Conservation (phyloP, 2,113 vertebrate genomes). For the Andinoacara biseriatus region DNA sequence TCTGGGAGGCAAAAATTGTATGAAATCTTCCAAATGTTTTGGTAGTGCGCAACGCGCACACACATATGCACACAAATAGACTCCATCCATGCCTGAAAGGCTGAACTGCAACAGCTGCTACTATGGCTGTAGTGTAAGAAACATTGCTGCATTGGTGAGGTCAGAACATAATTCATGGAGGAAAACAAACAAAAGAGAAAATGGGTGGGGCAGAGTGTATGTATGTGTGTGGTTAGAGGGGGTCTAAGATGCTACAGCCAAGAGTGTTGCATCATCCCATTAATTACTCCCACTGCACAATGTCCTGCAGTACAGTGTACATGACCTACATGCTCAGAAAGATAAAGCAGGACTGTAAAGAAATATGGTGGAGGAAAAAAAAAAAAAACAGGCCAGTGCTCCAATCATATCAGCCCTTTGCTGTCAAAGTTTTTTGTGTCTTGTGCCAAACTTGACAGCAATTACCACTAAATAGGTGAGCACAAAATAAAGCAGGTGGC, state of each 20-base stretch:
- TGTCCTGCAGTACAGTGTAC: slow-evolving; percentile 51
- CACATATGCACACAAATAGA: slow-evolving; percentile 21
- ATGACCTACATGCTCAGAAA: slow-evolving; percentile 61
- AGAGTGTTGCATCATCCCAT: slow-evolving; percentile 67
- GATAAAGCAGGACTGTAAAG: slow-evolving; percentile 40
- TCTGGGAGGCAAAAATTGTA: slow-evolving; percentile 51
- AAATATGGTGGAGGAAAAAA: slow-evolving; percentile 8
- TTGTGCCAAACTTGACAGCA: slow-evolving; percentile 3
- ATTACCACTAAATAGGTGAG: background rate
- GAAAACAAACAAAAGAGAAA: slow-evolving; percentile 31
- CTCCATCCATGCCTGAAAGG: slow-evolving; percentile 36
- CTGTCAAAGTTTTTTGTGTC: slow-evolving; percentile 22
- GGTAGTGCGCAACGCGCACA: slow-evolving; percentile 10
- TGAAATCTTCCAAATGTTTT: slow-evolving; percentile 43
- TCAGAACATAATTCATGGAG: slow-evolving; percentile 14
- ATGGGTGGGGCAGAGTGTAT: background rate
- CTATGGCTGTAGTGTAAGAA: slow-evolving; percentile 36
- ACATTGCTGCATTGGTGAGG: slow-evolving; percentile 41
- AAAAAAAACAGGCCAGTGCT: slow-evolving; percentile 24
- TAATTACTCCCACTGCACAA: slow-evolving; percentile 69
- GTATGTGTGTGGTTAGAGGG: slow-evolving; percentile 17
- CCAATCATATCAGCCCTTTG: slow-evolving; percentile 26
- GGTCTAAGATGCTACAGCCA: slow-evolving; percentile 53
- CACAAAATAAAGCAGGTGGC: background rate
- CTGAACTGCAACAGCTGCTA: slow-evolving; percentile 49